phyloP scores from a whole-genome alignment of 2,888 invertebrate species.

The Lasioglossum leucozonium region DNA sequence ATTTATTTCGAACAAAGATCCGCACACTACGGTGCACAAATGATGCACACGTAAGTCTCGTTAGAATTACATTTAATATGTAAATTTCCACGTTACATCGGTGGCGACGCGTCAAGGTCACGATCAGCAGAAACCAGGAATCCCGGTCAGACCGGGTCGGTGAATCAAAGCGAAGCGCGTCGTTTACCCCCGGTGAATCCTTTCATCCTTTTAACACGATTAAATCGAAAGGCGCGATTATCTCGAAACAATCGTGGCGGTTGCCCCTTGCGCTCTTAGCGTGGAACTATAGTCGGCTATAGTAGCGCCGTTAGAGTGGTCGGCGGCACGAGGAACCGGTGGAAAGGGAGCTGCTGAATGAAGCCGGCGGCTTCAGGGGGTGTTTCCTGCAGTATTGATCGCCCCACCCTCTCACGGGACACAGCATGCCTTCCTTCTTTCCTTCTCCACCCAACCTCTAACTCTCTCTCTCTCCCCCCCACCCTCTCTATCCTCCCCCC shows the following conservation, averaged over 20 bases:
- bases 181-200: constrained; percentile 19
- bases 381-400: constrained; percentile 80
- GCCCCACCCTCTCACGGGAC: constrained; percentile 77
- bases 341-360: constrained; percentile 72
- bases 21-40: too few relatives aligned
- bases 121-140: neutral
- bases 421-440: constrained; percentile 58
- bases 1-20: neutral
- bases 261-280: constrained; percentile 35
- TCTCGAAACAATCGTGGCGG: constrained; percentile 47
- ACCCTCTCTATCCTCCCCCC: neutral
- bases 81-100: neutral
- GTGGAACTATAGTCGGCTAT: constrained; percentile 54
- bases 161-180: constrained; percentile 7
- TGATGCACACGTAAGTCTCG: too few relatives aligned
- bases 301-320: constrained; percentile 47
- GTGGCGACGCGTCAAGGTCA: neutral
- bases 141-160: neutral
- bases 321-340: constrained; percentile 46
- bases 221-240: constrained; percentile 56
- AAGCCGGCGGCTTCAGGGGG: constrained; percentile 75
- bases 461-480: neutral
- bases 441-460: constrained; percentile 7
- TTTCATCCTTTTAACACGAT: constrained; percentile 54
- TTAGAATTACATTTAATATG: neutral